Evolutionary conservation across 2,113 vertebrate genomes (phyloP).

Genomic region (Ondatra zibethicus): DNA sequence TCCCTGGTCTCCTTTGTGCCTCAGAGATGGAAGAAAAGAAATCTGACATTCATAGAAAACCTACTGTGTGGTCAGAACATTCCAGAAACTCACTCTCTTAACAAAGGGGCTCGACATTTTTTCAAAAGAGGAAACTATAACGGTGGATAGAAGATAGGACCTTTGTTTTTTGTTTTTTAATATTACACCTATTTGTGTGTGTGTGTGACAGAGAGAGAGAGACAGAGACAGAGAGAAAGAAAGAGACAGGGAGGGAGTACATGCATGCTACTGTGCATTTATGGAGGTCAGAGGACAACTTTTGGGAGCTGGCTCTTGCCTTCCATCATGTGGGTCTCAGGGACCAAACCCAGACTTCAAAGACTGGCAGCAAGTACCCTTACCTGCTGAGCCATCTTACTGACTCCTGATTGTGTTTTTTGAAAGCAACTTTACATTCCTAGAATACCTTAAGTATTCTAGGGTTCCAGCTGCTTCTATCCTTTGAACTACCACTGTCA

Average conservation of each 20-base stretch:
- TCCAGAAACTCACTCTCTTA: background rate
- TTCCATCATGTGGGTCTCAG: background rate
- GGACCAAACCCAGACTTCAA: background rate
- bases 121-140: background rate
- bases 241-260: background rate
- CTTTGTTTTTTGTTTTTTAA: background rate
- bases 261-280: background rate
- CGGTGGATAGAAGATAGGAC: background rate
- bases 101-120: background rate
- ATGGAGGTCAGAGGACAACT: background rate
- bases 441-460: background rate
- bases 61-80: background rate
- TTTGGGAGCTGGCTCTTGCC: background rate
- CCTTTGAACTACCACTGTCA: background rate
- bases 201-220: background rate
- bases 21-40: background rate
- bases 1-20: background rate
- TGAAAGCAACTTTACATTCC: background rate
- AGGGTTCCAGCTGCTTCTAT: background rate
- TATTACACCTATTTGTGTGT: background rate
- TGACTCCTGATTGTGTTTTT: background rate
- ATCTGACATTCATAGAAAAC: background rate
- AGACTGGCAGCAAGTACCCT: background rate
- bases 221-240: background rate
- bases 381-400: background rate